Conservation (phyloP, 2,797 vertebrate species). For the Peromyscus eremicus region DNA sequence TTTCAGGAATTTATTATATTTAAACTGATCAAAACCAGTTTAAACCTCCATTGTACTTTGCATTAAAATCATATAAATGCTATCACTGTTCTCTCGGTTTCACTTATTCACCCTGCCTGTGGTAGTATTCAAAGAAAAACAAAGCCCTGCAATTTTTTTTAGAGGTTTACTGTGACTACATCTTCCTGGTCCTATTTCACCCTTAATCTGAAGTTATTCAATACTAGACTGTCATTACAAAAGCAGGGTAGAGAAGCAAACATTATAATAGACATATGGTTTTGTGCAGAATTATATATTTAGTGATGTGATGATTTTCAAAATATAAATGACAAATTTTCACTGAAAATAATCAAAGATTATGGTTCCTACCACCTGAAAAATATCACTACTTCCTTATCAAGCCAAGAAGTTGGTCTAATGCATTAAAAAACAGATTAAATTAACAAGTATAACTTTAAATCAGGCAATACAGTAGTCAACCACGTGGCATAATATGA, state of each 20-base stretch:
- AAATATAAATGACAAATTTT: slow-evolving; percentile 59
- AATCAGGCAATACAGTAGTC: slow-evolving; percentile 14
- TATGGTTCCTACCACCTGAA: slow-evolving; percentile 39
- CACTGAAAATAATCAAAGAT: slow-evolving; percentile 20
- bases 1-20: slow-evolving; percentile 33
- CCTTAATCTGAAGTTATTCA: background rate
- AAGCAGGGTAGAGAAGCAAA: slow-evolving; percentile 24
- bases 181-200: background rate
- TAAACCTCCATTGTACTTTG: slow-evolving; percentile 7
- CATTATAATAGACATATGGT: background rate
- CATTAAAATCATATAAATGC: slow-evolving; percentile 41
- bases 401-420: background rate
- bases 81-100: background rate
- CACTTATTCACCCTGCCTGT: background rate
- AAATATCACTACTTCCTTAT: background rate
- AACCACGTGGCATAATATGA: background rate
- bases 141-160: slow-evolving; percentile 1
- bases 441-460: slow-evolving; percentile 1
- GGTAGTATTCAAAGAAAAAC: background rate
- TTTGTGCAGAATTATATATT: background rate
- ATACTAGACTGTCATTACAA: background rate
- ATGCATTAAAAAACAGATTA: slow-evolving; percentile 31
- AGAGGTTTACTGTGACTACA: background rate
- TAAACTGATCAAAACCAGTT: background rate
- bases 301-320: background rate